phyloP scores from a whole-genome alignment of 2,113 vertebrate species.

The Stigmatopora nigra region DNA sequence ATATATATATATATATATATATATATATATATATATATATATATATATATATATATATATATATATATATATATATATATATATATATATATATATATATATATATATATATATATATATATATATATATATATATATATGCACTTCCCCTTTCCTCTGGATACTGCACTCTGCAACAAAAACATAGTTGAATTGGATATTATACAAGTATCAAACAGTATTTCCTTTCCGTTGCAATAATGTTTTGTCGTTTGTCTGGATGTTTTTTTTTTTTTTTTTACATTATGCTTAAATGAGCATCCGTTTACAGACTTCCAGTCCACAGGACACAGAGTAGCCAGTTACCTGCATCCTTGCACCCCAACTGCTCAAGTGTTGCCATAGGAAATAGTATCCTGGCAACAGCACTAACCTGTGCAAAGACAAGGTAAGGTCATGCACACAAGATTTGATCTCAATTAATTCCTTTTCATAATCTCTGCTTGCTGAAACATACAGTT shows the following conservation, averaged over 20 bases:
- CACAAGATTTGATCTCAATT: conserved; percentile 33
- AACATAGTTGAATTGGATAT: background rate
- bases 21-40: too few relatives aligned
- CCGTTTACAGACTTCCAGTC: conserved; percentile 56
- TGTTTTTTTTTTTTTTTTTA: conserved; percentile 5
- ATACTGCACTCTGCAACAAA: background rate
- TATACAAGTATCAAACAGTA: background rate
- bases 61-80: too few relatives aligned
- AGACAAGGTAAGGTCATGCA: conserved; percentile 65
- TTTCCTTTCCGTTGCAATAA: background rate
- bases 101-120: too few relatives aligned
- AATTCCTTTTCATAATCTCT: conserved; percentile 25
- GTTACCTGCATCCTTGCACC: conserved; percentile 57
- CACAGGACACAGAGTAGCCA: conserved; percentile 33
- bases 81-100: too few relatives aligned
- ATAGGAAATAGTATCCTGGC: conserved; percentile 71
- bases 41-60: too few relatives aligned
- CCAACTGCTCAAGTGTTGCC: conserved; percentile 62
- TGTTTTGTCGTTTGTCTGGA: background rate
- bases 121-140: too few relatives aligned
- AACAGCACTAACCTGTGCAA: conserved; percentile 65
- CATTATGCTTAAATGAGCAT: conserved; percentile 20
- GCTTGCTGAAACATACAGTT: conserved; percentile 12
- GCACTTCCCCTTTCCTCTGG: background rate
- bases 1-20: too few relatives aligned